Evolutionary conservation across 2,797 vertebrate genomes (phyloP).

Genomic region (Melanotaenia nigrans): DNA sequence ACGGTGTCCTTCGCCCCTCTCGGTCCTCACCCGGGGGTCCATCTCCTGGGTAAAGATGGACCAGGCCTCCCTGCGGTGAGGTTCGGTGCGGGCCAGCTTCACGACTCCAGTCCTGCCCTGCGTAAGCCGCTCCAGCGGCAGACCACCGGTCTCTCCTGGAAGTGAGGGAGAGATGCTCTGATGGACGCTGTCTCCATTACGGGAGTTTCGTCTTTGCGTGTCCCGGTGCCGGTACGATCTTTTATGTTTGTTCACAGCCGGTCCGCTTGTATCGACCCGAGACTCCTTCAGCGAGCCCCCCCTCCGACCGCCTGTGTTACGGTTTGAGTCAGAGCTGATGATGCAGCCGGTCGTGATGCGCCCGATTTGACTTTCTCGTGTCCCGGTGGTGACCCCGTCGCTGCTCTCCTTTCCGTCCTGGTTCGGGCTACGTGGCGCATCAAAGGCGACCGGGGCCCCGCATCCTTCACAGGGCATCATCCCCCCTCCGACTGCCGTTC

Average conservation of each 20-base stretch:
- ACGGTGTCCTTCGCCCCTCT: slow-evolving; percentile 87
- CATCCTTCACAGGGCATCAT: slow-evolving; percentile 43
- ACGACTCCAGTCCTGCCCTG: slow-evolving; percentile 83
- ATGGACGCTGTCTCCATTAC: slow-evolving; percentile 31
- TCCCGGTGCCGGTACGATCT: slow-evolving; percentile 46
- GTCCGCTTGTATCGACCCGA: slow-evolving; percentile 11
- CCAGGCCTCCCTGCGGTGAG: slow-evolving; percentile 87
- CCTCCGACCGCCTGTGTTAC: slow-evolving; percentile 36
- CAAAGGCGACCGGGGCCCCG: slow-evolving; percentile 33
- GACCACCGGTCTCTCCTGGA: slow-evolving; percentile 34
- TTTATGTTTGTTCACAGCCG: slow-evolving; percentile 37
- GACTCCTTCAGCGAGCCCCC: slow-evolving; percentile 43
- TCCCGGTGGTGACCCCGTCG: slow-evolving; percentile 11
- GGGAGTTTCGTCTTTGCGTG: slow-evolving; percentile 40
- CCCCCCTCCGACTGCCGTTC: neutral
- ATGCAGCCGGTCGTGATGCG: slow-evolving; percentile 39
- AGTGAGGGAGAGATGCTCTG: slow-evolving; percentile 23
- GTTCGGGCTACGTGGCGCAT: slow-evolving; percentile 72
- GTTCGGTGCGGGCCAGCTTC: slow-evolving; percentile 79
- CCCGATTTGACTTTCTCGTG: slow-evolving; percentile 15
- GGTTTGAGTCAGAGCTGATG: slow-evolving; percentile 44
- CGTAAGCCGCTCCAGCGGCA: slow-evolving; percentile 74
- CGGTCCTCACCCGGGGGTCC: slow-evolving; percentile 83
- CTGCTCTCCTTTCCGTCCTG: slow-evolving; percentile 30
- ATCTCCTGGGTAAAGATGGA: slow-evolving; percentile 86